A percentile compares a stretch with the other conserved stretches of the same genome.
Evolutionary conservation across 2,797 vertebrate species (phyloP).

Genomic region (Apodemus agrarius): DNA sequence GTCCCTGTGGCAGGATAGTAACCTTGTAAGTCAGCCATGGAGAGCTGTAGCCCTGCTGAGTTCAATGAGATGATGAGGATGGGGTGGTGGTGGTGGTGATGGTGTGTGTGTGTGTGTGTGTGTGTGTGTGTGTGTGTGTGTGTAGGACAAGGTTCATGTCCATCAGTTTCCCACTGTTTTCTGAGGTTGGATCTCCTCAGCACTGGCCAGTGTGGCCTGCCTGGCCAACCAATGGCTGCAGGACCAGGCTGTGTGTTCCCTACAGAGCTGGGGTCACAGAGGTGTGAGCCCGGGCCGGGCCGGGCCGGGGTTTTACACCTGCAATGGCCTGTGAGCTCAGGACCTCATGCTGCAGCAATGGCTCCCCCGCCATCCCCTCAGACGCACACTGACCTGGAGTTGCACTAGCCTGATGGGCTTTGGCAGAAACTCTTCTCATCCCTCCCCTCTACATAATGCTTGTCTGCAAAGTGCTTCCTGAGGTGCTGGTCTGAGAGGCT

Average conservation of each 20-base stretch:
- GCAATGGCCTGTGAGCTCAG: no score
- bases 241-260: neutral
- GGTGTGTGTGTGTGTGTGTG: neutral
- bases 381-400: neutral
- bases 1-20: neutral
- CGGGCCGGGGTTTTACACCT: neutral
- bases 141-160: neutral
- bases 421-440: fast-evolving
- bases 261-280: neutral
- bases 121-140: neutral
- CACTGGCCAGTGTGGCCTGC: no score
- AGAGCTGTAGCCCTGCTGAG: neutral
- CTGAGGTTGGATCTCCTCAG: neutral
- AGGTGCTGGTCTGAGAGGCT: neutral
- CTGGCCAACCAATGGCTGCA: no score
- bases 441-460: neutral
- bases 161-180: neutral
- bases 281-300: neutral
- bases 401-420: no score
- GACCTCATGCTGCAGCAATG: neutral
- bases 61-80: neutral
- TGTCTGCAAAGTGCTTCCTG: neutral
- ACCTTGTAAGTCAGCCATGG: neutral
- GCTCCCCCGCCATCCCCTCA: neutral
- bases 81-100: neutral